A percentile compares a stretch with the other conserved stretches of the same genome.
Evolutionary conservation across 1,140 invertebrate genomes (phyloP).

Genomic region (Drosophila erecta): DNA sequence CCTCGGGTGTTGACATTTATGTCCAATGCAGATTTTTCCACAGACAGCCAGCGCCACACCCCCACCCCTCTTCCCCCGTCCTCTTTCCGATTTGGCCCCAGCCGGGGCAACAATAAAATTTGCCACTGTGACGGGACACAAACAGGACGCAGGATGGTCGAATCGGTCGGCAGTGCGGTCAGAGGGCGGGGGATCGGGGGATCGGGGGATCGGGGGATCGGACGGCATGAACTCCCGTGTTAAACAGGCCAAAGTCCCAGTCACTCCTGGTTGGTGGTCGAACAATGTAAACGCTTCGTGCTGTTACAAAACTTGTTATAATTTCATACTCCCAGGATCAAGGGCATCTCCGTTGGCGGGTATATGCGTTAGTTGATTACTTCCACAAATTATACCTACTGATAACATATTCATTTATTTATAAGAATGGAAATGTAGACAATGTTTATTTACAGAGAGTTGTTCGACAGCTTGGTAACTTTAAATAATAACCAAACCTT

Average conservation of each 20-base stretch:
- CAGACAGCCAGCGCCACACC: slow-evolving; percentile 11
- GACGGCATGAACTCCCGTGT: slow-evolving; percentile 32
- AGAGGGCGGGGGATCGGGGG: slow-evolving; percentile 7
- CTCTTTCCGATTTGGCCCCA: background rate
- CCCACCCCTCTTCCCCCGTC: too few species aligned
- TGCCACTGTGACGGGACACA: slow-evolving; percentile 49
- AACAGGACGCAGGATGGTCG: slow-evolving; percentile 46
- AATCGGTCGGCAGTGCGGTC: slow-evolving; percentile 18
- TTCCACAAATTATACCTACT: too few species aligned
- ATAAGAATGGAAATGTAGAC: too few species aligned
- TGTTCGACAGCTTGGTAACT: too few species aligned
- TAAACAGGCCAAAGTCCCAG: slow-evolving; percentile 63
- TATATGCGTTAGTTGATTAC: slow-evolving; percentile 8
- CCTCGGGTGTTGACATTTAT: slow-evolving; percentile 80
- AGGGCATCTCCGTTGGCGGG: slow-evolving; percentile 26
- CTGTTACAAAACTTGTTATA: slow-evolving; percentile 83
- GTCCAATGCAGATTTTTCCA: slow-evolving; percentile 81
- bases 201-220: slow-evolving; percentile 5
- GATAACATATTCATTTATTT: too few species aligned
- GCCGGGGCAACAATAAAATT: slow-evolving; percentile 71
- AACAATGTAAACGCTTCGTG: slow-evolving; percentile 79
- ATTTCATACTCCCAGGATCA: slow-evolving; percentile 58
- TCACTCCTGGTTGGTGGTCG: slow-evolving; percentile 25
- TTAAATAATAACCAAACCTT: too few species aligned
- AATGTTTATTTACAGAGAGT: too few species aligned